phyloP scores from a whole-genome alignment of 2,888 invertebrate genomes.

The Penaeus monodon region DNA sequence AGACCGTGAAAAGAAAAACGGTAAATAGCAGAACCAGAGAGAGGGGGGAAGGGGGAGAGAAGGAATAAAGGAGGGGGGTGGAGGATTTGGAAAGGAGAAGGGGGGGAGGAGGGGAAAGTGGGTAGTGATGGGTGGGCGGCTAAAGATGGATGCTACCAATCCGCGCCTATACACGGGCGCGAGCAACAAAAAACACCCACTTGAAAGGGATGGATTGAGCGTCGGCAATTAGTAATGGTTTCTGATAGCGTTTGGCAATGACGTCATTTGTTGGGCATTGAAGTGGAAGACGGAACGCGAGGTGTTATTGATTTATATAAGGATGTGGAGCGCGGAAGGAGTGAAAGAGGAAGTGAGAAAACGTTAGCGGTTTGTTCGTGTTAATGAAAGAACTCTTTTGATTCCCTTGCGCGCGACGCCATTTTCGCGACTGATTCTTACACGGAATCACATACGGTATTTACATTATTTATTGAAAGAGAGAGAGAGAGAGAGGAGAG shows the following conservation, averaged over 20 bases:
- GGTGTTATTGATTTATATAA: slow-evolving; percentile 12
- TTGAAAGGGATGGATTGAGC: slow-evolving; percentile 1
- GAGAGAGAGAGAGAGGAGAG: not conserved
- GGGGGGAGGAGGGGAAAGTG: too few species aligned
- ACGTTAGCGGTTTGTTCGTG: too few species aligned
- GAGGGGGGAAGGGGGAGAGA: too few species aligned
- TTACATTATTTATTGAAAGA: not conserved
- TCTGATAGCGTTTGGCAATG: slow-evolving; percentile 12
- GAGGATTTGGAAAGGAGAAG: too few species aligned
- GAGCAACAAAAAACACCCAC: not conserved
- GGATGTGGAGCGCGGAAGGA: not conserved
- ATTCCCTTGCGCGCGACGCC: not conserved
- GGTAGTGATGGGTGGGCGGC: too few species aligned
- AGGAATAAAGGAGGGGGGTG: too few species aligned
- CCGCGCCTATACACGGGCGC: not conserved
- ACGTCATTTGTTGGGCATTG: slow-evolving; percentile 19
- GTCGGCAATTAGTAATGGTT: slow-evolving; percentile 19
- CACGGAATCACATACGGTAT: too few species aligned
- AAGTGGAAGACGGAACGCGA: not conserved
- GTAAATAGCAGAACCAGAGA: too few species aligned
- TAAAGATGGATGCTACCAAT: slow-evolving; percentile 5
- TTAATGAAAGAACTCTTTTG: not conserved
- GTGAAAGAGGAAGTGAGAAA: not conserved
- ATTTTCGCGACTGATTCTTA: too few species aligned
- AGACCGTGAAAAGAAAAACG: too few species aligned